These are phyloP conservation scores for Nematostella vectensis DNA, from an alignment of 92 coral and sea anemone species.

Conservation along the genomic window DNA sequence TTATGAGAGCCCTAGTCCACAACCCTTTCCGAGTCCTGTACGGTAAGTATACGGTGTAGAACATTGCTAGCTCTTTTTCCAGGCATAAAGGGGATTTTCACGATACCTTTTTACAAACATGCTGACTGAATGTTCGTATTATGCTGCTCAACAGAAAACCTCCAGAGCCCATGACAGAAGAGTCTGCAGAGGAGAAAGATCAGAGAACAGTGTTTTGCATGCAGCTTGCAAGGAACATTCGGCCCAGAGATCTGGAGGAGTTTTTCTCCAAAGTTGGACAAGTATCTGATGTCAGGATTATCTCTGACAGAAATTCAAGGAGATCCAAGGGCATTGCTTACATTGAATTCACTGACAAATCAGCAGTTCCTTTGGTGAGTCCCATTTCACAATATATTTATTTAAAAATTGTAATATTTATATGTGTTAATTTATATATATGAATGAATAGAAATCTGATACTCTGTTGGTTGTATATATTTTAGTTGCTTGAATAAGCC, in stretches of 20 bases:
- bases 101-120: too few relatives aligned
- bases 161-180: slow-evolving; percentile 25
- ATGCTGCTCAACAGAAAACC: slow-evolving; percentile 2
- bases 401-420: too few relatives aligned
- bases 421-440: too few relatives aligned
- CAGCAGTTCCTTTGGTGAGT: slow-evolving; percentile 98
- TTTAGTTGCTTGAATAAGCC: too few relatives aligned
- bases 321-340: slow-evolving; percentile 98
- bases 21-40: not conserved
- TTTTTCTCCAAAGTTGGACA: slow-evolving; percentile 99
- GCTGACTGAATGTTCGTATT: not conserved
- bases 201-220: slow-evolving; percentile 94
- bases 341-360: slow-evolving; percentile 88
- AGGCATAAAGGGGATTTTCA: not conserved
- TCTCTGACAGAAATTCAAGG: slow-evolving; percentile 96
- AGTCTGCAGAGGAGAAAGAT: slow-evolving; percentile 76
- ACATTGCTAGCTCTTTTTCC: not conserved
- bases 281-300: slow-evolving; percentile 92
- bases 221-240: slow-evolving; percentile 96
- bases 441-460: too few relatives aligned
- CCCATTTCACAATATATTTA: too few relatives aligned
- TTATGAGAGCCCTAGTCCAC: slow-evolving; percentile 27
- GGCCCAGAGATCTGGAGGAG: slow-evolving; percentile 93
- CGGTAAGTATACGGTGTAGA: not conserved
- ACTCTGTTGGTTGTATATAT: too few relatives aligned